Conservation (phyloP, 2,888 invertebrate genomes). For the Crioceris asparagi region DNA sequence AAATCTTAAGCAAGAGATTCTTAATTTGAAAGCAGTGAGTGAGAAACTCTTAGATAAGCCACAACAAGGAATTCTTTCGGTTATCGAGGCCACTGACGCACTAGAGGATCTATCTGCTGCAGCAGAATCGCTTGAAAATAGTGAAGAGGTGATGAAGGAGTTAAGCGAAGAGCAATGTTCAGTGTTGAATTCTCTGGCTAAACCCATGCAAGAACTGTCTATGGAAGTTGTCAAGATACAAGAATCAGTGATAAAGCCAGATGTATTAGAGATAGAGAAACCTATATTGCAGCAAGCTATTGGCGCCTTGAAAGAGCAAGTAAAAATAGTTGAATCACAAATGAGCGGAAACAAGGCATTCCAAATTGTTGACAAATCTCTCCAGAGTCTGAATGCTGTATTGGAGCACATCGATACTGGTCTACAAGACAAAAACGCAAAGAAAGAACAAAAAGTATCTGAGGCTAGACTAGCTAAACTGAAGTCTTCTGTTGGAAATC, state of each 20-base stretch:
- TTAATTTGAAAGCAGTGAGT: too few relatives aligned
- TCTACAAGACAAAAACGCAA: constrained; percentile 7
- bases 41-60: too few relatives aligned
- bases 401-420: constrained; percentile 1
- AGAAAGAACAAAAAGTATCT: not conserved
- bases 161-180: not conserved
- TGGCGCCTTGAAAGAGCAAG: constrained; percentile 13
- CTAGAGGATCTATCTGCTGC: constrained; percentile 1
- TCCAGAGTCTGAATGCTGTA: not conserved
- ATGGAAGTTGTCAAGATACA: constrained; percentile 6
- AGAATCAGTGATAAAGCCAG: constrained; percentile 9
- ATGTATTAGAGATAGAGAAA: constrained; percentile 7
- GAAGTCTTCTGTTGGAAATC: constrained; percentile 6
- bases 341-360: constrained; percentile 1
- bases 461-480: not conserved
- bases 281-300: constrained; percentile 14
- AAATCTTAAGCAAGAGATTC: too few relatives aligned
- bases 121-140: constrained; percentile 6
- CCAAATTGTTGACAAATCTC: not conserved
- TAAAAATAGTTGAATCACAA: constrained; percentile 8
- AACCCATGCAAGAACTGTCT: constrained; percentile 14
- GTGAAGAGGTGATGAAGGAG: too few relatives aligned
- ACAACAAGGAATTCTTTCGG: constrained; percentile 13
- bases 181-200: not conserved
- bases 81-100: constrained; percentile 11